Conservation (phyloP, 2,888 invertebrate genomes). For the Pseudococcus viburni region DNA sequence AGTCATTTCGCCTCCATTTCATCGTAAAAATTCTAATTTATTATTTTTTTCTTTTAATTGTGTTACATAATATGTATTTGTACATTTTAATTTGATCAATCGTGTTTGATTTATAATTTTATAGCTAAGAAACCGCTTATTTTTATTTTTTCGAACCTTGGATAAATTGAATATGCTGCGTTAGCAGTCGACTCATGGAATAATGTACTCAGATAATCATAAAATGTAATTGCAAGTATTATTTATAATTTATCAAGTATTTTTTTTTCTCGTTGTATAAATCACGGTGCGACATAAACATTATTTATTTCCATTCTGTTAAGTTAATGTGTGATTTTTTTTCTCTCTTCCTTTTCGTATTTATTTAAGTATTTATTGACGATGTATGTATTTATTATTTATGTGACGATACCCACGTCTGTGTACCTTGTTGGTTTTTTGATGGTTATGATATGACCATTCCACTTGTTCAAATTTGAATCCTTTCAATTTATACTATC, state of each 20-base stretch:
- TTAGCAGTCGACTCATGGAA: slow-evolving; percentile 18
- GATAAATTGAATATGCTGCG: neutral
- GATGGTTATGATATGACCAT: neutral
- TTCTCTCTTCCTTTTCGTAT: neutral
- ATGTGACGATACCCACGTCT: neutral
- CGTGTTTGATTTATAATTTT: neutral
- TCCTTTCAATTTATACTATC: neutral
- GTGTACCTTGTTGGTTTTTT: neutral
- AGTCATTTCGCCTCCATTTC: too few relatives aligned
- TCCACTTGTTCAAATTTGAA: neutral
- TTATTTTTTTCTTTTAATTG: neutral
- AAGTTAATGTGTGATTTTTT: slow-evolving; percentile 11
- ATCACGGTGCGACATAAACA: neutral
- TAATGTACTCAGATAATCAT: slow-evolving; percentile 53
- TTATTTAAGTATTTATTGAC: neutral
- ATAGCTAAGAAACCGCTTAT: neutral
- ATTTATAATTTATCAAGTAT: slow-evolving; percentile 19
- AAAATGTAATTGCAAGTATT: slow-evolving; percentile 45
- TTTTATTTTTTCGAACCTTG: neutral
- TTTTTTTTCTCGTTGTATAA: neutral
- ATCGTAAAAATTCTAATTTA: neutral
- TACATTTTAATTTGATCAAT: neutral
- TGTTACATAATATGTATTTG: neutral
- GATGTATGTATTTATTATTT: neutral
- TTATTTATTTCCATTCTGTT: neutral